Evolutionary conservation across 2,797 vertebrate species (phyloP), one percentile per base, ranked within the genome.

Genomic region (Gallinago solitaria): DNA sequence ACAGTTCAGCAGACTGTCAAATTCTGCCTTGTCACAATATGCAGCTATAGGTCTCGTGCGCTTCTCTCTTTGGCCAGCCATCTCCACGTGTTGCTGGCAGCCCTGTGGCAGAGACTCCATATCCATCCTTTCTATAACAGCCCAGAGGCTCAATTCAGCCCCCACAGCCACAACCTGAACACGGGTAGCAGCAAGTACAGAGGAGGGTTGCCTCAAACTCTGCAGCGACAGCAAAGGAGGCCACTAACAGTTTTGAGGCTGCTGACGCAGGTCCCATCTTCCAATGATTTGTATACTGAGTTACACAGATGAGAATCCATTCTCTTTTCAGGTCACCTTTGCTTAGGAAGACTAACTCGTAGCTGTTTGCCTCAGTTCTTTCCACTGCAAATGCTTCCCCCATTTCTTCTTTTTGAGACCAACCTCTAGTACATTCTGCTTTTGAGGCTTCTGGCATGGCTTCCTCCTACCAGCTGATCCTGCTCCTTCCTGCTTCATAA

Each of bases 381-480:
- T 50, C n/a, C 0, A 0, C 33, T 69, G 35, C 41, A 83, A 79
- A 61, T 14, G 35, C 12, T 74, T 56, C 47, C 0, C 0, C 25
- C 45, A 51, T 70, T 76, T 76, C 32, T 70, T 77, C 27, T 23
- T 71, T 65, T 50, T 43, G 64, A 78, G 39, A 77, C 23, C 41
- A 74, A 63, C 6, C 6, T 47, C 33, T 33, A 32, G 18, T 19
- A 59, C 1, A 8, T 16, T 60, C 24, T 25, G 50, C 30, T 69
- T 70, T 59, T 28, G 83, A 70, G 25, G 12, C 9, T 68, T 71
- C 69, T 30, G 20, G 20, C 19, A 32, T 5, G 9, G n/a, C 27
- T 69, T 39, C 28, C 7, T 45, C 64, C 56, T 57, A 9, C 16
- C 53, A 60, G 35, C 15, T 43, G 12, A 76, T 76, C 30, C 45